Conservation (phyloP, 1,140 invertebrate species). For the Aporrectodea caliginosa region DNA sequence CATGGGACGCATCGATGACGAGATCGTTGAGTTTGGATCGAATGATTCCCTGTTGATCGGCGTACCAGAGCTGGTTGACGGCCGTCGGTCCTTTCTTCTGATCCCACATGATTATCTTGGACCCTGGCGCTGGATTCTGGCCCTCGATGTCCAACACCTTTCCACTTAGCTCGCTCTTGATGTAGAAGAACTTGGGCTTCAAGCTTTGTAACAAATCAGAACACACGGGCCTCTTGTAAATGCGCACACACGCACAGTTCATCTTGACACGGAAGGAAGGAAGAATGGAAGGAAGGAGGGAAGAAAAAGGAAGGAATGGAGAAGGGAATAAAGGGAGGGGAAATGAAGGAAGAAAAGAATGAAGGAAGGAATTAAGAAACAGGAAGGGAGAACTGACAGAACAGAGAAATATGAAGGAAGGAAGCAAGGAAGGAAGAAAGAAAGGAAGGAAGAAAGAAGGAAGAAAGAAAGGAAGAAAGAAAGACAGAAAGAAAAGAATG, state of each 20-base stretch:
- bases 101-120: conserved; percentile 19
- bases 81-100: not conserved
- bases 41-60: conserved; percentile 6
- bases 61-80: conserved; percentile 11
- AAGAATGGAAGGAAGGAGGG: too few species aligned
- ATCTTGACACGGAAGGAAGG: too few species aligned
- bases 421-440: not conserved
- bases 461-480: not conserved
- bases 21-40: conserved; percentile 5
- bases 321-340: too few species aligned
- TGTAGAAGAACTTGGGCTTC: conserved; percentile 20
- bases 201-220: too few species aligned
- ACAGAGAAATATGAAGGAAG: not conserved
- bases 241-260: too few species aligned
- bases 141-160: conserved; percentile 25
- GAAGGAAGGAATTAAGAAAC: not conserved
- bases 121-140: conserved; percentile 8
- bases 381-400: not conserved
- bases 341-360: too few species aligned
- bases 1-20: not conserved
- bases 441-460: not conserved
- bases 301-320: too few species aligned
- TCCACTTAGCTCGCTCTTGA: conserved; percentile 24
- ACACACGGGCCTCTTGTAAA: too few species aligned
- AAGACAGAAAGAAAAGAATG: not conserved